A percentile compares a stretch with the other conserved stretches of the same genome.
Evolutionary conservation across 2,797 vertebrate genomes (phyloP).

Genomic region (Huso huso): DNA sequence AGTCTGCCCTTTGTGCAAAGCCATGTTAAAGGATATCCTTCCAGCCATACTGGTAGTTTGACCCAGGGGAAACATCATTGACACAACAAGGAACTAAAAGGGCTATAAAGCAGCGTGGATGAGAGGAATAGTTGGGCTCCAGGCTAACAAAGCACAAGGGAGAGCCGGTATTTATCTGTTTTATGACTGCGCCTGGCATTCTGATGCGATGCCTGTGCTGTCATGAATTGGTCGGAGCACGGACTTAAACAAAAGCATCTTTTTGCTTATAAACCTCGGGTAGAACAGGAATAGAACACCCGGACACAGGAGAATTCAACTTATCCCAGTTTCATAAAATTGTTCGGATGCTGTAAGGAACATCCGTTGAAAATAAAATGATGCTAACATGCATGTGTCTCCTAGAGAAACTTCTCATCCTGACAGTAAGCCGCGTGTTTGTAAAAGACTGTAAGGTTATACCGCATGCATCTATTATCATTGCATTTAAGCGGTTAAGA

Average conservation of each 20-base stretch:
- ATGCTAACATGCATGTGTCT: too few relatives aligned
- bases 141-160: neutral
- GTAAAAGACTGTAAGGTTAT: too few relatives aligned
- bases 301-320: neutral
- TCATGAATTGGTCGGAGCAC: neutral
- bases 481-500: too few relatives aligned
- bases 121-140: neutral
- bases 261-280: neutral
- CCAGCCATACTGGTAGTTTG: neutral
- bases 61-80: neutral
- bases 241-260: neutral
- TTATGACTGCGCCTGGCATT: constrained; percentile 1
- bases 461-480: too few relatives aligned
- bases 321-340: neutral
- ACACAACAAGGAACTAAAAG: neutral
- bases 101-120: neutral
- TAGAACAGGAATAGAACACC: neutral
- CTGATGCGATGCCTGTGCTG: neutral
- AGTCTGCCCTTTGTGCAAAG: neutral
- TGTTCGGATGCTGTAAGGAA: neutral
- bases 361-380: too few relatives aligned
- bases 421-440: too few relatives aligned
- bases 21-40: neutral
- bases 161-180: neutral
- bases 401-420: too few relatives aligned